Evolutionary conservation across 2,797 vertebrate species (phyloP), one percentile per base, ranked within the genome.

Genomic region (Pangasius larnaudii): DNA sequence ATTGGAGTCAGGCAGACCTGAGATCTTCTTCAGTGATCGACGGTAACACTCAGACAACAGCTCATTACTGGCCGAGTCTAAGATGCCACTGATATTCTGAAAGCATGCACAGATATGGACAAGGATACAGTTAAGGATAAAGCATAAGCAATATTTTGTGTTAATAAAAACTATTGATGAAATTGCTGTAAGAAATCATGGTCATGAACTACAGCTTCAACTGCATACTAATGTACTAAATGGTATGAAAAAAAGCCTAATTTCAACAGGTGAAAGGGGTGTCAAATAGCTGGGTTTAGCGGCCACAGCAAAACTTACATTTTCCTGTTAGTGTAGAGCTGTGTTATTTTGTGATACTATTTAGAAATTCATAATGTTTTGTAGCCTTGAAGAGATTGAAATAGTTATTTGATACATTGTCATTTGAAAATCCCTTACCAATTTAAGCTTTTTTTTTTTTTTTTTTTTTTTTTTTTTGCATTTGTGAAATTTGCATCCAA

Each of bases 31-130:
- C 93, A 99, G 93, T 39, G 98, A 99, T 46, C 98, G 95, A 65
- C 98, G 97, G 93, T 96, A 95, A 93, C 98, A 97, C 42, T 99
- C 99, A 0, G 94, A 97, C 91, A 99, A 94, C 1, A 98, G 96
- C 86, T 99, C 99, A 87, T 98, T 96, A 91, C 99, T 99, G 79
- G 98, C 98, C 19, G 95, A 94, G 88, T 99, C 99, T 85, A 99
- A 95, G 92, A 99, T 99, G 93, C 96, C 97, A 90, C 96, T 96
- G 53, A 99, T 91, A 0, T 94, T 95, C 99, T 99, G 92, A n/a
- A 86, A 51, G 18, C 2, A 27, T 90, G 51, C 87, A 49, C 1
- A 88, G 4, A 36, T 3, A 13, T 53, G 18, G 0, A 81, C 5
- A 59, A 30, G 24, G 2, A 63, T 16, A 63, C 58, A 63, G n/a